Conservation (phyloP, 2,113 vertebrate species). For the Mohoua ochrocephala region DNA sequence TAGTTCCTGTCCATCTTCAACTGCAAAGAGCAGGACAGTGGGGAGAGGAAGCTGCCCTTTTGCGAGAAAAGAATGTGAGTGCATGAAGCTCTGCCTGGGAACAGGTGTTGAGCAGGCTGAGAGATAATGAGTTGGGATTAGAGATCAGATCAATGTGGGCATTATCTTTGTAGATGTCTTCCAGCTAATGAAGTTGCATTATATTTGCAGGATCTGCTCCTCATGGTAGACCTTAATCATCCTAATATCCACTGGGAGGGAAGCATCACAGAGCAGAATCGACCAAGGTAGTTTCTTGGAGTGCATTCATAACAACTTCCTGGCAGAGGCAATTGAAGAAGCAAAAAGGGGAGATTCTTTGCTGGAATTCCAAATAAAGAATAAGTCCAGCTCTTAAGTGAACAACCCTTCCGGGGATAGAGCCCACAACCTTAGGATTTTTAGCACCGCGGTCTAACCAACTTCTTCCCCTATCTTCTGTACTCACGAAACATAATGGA, state of each 20-base stretch:
- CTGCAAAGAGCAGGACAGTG: neutral
- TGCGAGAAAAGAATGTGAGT: neutral
- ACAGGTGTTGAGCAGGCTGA: neutral
- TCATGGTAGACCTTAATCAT: neutral
- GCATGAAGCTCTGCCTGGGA: neutral
- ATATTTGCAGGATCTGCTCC: neutral
- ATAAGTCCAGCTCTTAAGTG: neutral
- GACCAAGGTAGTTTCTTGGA: neutral
- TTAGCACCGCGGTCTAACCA: neutral
- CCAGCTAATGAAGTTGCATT: neutral
- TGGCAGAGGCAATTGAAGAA: neutral
- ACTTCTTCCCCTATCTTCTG: neutral
- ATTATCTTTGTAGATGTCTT: neutral
- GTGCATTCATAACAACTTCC: neutral
- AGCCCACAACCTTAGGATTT: neutral
- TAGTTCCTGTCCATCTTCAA: neutral
- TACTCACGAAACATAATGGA: neutral
- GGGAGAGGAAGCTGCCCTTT: neutral
- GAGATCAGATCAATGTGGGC: neutral
- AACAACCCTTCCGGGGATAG: fast-evolving
- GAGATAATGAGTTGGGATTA: neutral
- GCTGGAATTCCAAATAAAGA: neutral
- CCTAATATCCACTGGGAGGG: neutral
- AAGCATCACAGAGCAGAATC: neutral
- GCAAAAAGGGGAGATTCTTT: neutral